phyloP scores from a whole-genome alignment of 2,113 vertebrate genomes.

The Loxodonta africana region DNA sequence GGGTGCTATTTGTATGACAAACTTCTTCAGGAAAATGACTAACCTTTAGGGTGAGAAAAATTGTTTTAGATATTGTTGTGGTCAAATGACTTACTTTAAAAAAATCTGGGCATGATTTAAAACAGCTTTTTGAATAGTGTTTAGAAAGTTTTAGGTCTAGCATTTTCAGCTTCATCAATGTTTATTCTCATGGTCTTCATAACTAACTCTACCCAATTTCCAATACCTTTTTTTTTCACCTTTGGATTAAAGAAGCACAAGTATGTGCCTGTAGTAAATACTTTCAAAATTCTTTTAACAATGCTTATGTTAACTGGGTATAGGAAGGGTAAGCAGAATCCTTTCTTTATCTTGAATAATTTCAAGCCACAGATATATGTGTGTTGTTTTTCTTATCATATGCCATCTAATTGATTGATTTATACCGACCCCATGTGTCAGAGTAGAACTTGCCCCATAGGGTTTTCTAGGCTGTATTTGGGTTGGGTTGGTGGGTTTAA shows the following conservation, averaged over 20 bases:
- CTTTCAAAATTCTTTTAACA: background rate
- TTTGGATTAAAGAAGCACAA: constrained; percentile 7
- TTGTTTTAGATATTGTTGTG: background rate
- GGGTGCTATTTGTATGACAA: background rate
- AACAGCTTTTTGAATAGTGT: constrained; percentile 1
- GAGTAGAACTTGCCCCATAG: too few relatives aligned
- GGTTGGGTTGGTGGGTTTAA: background rate
- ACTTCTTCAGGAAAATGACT: background rate
- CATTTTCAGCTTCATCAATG: background rate
- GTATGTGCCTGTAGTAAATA: background rate
- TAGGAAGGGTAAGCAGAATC: background rate
- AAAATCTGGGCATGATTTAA: background rate
- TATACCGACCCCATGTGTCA: too few relatives aligned
- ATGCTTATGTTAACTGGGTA: background rate
- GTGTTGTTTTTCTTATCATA: too few relatives aligned
- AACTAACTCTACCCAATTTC: background rate
- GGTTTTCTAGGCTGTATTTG: background rate
- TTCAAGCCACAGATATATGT: background rate
- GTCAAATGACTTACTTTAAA: background rate
- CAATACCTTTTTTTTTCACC: background rate
- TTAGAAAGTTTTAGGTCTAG: background rate
- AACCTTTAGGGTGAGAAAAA: constrained; percentile 17
- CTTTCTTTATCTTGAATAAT: background rate
- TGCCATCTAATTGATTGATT: too few relatives aligned
- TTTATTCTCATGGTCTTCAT: background rate